These are phyloP conservation scores for Apostichopus californicus DNA, from an alignment of 35 echinoderm and acorn worm genomes.

Conservation along the genomic window DNA sequence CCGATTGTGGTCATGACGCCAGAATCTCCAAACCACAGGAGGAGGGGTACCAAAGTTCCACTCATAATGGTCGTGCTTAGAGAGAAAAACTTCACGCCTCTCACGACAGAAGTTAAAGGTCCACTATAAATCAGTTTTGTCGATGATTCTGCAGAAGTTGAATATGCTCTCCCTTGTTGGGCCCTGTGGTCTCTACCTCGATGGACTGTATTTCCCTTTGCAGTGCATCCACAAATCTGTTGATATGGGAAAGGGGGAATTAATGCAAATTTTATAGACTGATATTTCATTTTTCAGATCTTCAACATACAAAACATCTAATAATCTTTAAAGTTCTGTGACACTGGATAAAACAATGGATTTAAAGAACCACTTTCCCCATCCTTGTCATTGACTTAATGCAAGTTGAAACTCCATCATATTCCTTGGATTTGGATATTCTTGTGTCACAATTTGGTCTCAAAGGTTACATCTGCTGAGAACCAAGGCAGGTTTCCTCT, in stretches of 20 bases:
- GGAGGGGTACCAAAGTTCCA: conserved; percentile 36
- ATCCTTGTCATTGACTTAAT: no score
- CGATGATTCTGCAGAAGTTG: conserved; percentile 7
- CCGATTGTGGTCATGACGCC: conserved; percentile 61
- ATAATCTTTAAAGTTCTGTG: no score
- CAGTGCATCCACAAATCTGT: neutral
- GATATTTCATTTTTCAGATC: no score
- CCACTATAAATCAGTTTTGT: conserved; percentile 69
- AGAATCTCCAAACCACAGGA: conserved; percentile 27
- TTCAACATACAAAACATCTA: no score
- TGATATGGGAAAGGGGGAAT: neutral
- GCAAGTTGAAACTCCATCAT: no score
- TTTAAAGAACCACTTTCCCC: no score
- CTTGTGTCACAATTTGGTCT: no score
- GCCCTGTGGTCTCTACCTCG: neutral
- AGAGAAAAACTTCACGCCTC: conserved; percentile 74
- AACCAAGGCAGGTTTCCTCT: no score
- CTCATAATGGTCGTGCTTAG: conserved; percentile 70
- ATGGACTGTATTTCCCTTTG: neutral
- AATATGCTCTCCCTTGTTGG: neutral
- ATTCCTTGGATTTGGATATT: no score
- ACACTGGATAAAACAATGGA: no score
- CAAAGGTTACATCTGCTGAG: no score
- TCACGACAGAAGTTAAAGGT: conserved; percentile 60
- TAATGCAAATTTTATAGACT: no score